A percentile compares a stretch with the other conserved stretches of the same genome.
Evolutionary conservation across 2,113 vertebrate species (phyloP).

Genomic region (Isichthys henryi): DNA sequence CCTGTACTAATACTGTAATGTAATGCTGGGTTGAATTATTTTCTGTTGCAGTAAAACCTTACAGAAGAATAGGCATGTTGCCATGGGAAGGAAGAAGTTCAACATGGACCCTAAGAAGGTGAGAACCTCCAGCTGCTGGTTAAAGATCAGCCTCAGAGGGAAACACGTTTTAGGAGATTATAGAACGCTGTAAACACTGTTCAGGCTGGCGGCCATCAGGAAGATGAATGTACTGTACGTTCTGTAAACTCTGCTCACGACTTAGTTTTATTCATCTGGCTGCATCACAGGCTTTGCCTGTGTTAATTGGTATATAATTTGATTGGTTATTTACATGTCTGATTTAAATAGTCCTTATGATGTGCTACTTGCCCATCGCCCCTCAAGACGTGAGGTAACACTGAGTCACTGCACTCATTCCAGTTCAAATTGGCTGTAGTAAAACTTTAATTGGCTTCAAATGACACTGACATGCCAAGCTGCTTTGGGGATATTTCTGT

Average conservation of each 20-base stretch:
- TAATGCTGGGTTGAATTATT: constrained; percentile 1
- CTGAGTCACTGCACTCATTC: background rate
- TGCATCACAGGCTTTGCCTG: background rate
- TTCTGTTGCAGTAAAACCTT: constrained; percentile 72
- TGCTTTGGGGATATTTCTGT: background rate
- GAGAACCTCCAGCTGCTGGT: background rate
- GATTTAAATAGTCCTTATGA: background rate
- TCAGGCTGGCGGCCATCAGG: background rate
- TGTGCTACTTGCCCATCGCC: background rate
- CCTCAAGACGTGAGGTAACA: background rate
- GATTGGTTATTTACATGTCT: background rate
- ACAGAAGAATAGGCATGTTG: constrained; percentile 80
- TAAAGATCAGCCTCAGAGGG: background rate
- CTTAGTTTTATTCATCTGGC: background rate
- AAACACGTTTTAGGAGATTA: background rate
- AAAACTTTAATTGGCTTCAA: background rate
- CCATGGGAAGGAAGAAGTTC: constrained; percentile 82
- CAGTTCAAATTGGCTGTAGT: background rate
- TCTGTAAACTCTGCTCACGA: background rate
- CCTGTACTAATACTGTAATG: background rate
- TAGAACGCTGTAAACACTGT: background rate
- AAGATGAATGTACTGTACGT: background rate
- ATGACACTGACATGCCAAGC: background rate
- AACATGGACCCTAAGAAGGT: constrained; percentile 90
- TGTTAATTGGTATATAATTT: background rate